Evolutionary conservation across 2,888 invertebrate genomes (phyloP).

Genomic region (Halictus quadricinctus): DNA sequence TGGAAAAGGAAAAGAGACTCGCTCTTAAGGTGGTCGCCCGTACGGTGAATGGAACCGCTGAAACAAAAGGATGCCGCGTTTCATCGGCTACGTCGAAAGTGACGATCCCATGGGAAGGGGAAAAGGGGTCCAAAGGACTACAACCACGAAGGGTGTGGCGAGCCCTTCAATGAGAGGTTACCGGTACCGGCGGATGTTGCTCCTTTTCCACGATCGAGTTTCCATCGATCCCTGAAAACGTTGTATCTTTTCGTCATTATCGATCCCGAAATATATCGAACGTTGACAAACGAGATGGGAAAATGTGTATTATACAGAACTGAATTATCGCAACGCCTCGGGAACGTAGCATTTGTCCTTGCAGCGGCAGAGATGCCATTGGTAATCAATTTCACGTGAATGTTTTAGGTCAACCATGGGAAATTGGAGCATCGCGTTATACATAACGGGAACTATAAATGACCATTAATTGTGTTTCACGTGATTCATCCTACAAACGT

Average conservation of each 20-base stretch:
- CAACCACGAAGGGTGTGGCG: slow-evolving; percentile 77
- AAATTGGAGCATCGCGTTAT: neutral
- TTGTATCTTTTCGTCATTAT: neutral
- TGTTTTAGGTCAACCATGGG: neutral
- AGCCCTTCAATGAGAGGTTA: slow-evolving; percentile 73
- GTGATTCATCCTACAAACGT: neutral
- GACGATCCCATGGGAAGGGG: slow-evolving; percentile 56
- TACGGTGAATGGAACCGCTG: slow-evolving; percentile 69
- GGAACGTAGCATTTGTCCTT: neutral
- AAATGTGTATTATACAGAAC: neutral
- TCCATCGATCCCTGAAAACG: slow-evolving; percentile 40
- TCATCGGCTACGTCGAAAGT: slow-evolving; percentile 71
- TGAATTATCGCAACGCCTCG: neutral
- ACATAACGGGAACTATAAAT: neutral
- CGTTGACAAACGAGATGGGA: neutral
- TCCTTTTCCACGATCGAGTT: slow-evolving; percentile 55
- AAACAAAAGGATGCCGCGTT: slow-evolving; percentile 74
- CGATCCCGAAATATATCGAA: neutral
- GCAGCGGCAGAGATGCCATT: neutral
- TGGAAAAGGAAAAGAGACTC: slow-evolving; percentile 67
- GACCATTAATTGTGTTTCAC: neutral
- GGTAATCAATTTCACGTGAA: neutral
- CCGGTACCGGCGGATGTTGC: slow-evolving; percentile 75
- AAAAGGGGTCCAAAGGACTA: slow-evolving; percentile 75
- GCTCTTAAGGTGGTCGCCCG: slow-evolving; percentile 64